Base-by-base conservation (phyloP, 2,797 vertebrate species). In the Sternarchorhynchus goeldii region DNA sequence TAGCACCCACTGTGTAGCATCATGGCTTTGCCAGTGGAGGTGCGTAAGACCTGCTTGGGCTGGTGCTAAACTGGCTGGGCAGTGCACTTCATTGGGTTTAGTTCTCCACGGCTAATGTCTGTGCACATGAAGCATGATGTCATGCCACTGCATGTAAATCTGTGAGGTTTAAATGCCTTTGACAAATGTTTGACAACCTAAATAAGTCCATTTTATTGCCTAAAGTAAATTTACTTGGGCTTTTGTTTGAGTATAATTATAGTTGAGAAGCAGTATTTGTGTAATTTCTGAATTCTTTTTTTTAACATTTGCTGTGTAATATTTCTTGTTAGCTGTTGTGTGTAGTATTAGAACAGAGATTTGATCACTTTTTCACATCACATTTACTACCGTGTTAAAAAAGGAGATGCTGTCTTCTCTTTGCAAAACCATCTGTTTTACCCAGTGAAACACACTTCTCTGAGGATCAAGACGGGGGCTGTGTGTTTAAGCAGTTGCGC, bases 1-100 rank as follows among this genome's bases (percentile, higher is more conserved):
- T 77, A 65, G 66, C 69, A 58, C 59, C 53, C 32, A 60, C 29
- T 53, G 59, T 70, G 55, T 62, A 63, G 59, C 78, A 82, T 60
- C 65, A 60, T 57, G 76, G 76, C 69, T 16, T 45, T 72, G 73
- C 83, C 81, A 69, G 76, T 75, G 21, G 31, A 74, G 69, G 45
- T 56, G 25, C 25, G 65, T 62, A 63, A 32, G 34, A 34, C 53
- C 53, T 29, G 67, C 62, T 78, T 70, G 65, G 56, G 60, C n/a
- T 64, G 73, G 60, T 77, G 66, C 60, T 57, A 79, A 83, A 70
- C 70, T 36, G 34, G 62, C 66, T 64, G 32, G 59, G 71, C 75
- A 58, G 66, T 63, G 57, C 6, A 8, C 36, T 16, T 69, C 67
- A 76, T 53, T 39, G 34, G 68, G 58, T 76, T 59, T 57, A 25